Base-by-base conservation (phyloP, 2,797 vertebrate genomes). In the Propithecus perrieri region DNA sequence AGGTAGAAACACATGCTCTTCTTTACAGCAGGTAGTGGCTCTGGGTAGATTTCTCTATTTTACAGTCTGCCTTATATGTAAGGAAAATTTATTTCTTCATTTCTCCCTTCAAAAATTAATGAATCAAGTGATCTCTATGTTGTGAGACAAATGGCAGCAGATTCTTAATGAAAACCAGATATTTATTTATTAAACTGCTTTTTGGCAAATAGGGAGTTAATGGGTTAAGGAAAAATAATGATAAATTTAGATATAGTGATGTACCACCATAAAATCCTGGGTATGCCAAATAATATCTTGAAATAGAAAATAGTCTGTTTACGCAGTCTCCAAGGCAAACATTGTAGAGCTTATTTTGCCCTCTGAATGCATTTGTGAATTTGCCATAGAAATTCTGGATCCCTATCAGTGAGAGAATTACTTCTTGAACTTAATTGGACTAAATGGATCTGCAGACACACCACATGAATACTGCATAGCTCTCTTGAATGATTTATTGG, bases 391-490 rank as follows among this genome's bases (percentile, higher is more conserved):
- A 92, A 92, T 91, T 85, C 33, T 74, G 48, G 30, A 46, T 35
- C 22, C 67, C 76, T 88, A 22, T 95, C 28, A 81, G 59, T 85
- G 79, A 89, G 26, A 67, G 85, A 96, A 89, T 74, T 69, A 20
- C 28, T 84, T 94, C 67, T 94, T 95, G 35, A 96, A 94, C 15
- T 17, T 94, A 95, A 91, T 43, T 92, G 63, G 65, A 80, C 92
- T 88, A 96, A 94, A 87, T 72, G 67, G 22, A 57, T 92, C 71
- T 67, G 26, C 30, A 65, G 67, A 38, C 43, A 87, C 20, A 35
- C 59, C n/a, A 81, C 53, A 43, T 86, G 48, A 95, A 86, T 57
- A 91, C 28, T 89, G 28, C 43, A 85, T 24, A 41, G 11, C n/a
- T 91, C 75, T 88, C 22, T 10, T 88, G n/a, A 94, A 79, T 89